A percentile compares a stretch with the other conserved stretches of the same genome.
Evolutionary conservation across 2,113 vertebrate species (phyloP).

Genomic region (Phaetusa simplex): DNA sequence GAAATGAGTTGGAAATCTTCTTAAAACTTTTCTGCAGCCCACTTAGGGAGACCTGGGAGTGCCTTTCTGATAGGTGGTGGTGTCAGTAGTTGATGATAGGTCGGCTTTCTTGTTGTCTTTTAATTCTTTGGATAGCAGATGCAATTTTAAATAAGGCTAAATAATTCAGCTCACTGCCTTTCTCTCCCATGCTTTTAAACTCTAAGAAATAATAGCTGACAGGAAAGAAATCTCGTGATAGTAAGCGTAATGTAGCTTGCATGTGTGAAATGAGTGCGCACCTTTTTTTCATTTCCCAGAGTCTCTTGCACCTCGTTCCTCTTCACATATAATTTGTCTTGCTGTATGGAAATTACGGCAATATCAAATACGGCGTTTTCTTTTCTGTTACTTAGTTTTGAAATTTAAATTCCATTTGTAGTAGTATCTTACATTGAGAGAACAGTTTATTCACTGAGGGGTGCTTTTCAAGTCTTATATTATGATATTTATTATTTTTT

Average conservation of each 20-base stretch:
- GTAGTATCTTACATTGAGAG: background rate
- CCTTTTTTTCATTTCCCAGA: background rate
- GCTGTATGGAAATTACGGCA: background rate
- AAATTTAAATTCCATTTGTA: background rate
- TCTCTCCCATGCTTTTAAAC: background rate
- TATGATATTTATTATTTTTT: background rate
- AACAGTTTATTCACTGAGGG: background rate
- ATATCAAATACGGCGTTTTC: background rate
- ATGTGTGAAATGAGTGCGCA: background rate
- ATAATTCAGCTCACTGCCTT: background rate
- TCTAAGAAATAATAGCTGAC: background rate
- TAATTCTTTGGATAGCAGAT: background rate
- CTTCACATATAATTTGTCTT: background rate
- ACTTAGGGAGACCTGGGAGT: background rate
- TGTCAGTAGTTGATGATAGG: background rate
- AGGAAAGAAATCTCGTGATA: background rate
- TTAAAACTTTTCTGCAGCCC: background rate
- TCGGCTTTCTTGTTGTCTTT: background rate
- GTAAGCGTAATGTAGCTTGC: background rate
- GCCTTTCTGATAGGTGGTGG: background rate
- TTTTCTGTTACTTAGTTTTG: background rate
- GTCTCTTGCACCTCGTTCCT: background rate
- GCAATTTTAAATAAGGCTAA: background rate
- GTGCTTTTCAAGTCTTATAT: background rate
- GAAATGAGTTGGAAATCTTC: background rate